Conservation (phyloP, 2,113 vertebrate genomes). For the Hyperoodon ampullatus region DNA sequence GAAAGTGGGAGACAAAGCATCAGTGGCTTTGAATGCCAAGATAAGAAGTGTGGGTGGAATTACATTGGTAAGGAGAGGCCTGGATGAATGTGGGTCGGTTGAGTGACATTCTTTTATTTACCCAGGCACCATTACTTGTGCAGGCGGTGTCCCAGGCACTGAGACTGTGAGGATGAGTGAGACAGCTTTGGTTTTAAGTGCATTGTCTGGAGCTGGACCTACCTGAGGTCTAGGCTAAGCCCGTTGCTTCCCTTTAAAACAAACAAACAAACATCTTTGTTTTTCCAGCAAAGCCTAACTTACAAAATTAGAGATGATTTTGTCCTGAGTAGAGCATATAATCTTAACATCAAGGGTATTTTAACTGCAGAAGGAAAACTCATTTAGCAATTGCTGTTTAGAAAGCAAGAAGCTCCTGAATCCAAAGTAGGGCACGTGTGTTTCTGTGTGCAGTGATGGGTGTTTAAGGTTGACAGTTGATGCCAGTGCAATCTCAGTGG, state of each 20-base stretch:
- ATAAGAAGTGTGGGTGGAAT: not conserved
- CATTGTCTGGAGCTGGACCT: not conserved
- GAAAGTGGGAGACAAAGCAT: not conserved
- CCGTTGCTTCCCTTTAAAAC: not conserved
- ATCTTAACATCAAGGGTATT: not conserved
- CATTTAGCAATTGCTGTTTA: not conserved
- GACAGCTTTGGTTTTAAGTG: not conserved
- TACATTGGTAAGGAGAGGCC: not conserved
- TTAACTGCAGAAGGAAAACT: not conserved
- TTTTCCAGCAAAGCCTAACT: not conserved
- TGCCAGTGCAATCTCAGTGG: not conserved
- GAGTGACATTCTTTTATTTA: not conserved
- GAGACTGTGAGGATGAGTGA: not conserved
- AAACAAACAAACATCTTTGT: not conserved
- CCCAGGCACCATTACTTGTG: not conserved
- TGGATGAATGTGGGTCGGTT: not conserved
- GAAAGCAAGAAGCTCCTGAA: not conserved
- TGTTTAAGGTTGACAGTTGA: not conserved
- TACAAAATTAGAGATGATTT: not conserved
- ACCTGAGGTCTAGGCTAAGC: not conserved
- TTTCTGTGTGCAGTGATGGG: not conserved
- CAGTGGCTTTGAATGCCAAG: not conserved
- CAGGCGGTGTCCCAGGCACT: not conserved
- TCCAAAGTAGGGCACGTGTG: not conserved
- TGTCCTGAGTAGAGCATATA: not conserved